These are phyloP conservation scores for Rhinatrema bivittatum DNA, from an alignment of 2,797 vertebrate species.

Conservation along the genomic window DNA sequence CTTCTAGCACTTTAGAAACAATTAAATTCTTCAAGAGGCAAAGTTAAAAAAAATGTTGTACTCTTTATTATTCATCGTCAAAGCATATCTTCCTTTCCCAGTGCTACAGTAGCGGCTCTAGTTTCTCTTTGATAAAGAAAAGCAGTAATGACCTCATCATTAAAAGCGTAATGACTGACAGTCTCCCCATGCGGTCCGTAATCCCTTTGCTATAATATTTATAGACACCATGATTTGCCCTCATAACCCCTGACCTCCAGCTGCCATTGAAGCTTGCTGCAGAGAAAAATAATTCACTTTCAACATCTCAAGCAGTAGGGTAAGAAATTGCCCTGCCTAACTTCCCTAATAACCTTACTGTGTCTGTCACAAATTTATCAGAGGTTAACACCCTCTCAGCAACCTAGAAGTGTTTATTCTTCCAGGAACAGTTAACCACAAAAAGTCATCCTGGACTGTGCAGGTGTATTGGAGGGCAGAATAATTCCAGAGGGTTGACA, in stretches of 20 bases:
- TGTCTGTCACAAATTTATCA: neutral
- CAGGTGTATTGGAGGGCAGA: no score
- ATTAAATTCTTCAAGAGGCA: no score
- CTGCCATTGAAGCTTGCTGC: neutral
- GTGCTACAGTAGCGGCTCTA: no score
- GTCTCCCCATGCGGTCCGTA: neutral
- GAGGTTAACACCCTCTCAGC: neutral
- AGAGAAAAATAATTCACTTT: slow-evolving; percentile 5
- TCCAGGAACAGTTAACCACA: no score
- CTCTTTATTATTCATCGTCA: no score
- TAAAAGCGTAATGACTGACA: slow-evolving; percentile 1
- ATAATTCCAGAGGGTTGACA: no score
- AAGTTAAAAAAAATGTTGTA: no score
- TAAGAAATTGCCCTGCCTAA: neutral
- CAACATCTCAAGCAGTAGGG: neutral
- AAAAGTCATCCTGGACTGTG: no score
- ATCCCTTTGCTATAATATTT: neutral
- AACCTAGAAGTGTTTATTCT: no score
- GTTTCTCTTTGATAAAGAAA: neutral
- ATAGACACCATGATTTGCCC: neutral
- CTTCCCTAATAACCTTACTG: neutral
- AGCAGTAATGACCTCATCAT: neutral
- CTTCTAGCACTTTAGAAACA: no score
- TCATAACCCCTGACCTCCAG: neutral
- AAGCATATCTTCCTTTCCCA: no score